Percentiles rank a stretch among this genome's conserved stretches.
Evolutionary conservation across 2,113 vertebrate genomes (phyloP).

Genomic region (Gallinago undulata): DNA sequence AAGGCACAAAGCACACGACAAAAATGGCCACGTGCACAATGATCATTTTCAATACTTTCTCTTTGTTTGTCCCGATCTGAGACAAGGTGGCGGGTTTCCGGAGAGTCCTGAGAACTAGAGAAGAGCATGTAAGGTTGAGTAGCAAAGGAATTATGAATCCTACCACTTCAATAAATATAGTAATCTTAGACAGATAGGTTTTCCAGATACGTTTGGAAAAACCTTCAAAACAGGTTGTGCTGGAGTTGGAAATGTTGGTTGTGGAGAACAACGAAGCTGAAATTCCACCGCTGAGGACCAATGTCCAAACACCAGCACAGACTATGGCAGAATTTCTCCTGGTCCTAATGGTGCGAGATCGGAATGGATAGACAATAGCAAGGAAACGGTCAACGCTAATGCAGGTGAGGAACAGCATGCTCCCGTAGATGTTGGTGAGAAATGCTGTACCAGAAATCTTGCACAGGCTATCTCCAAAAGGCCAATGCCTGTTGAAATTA

Average conservation of each 20-base stretch:
- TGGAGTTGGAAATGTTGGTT: conserved; percentile 86
- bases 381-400: conserved; percentile 96
- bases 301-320: conserved; percentile 91
- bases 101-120: conserved; percentile 90
- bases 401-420: conserved; percentile 98
- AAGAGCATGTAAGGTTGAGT: conserved; percentile 93
- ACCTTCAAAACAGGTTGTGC: conserved; percentile 94
- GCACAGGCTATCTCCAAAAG: conserved; percentile 94
- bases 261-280: conserved; percentile 95
- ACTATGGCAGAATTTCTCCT: conserved; percentile 88
- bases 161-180: conserved; percentile 97
- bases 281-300: conserved; percentile 94
- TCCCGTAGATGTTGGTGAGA: conserved; percentile 97
- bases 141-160: conserved; percentile 93
- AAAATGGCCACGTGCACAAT: conserved; percentile 94
- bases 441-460: conserved; percentile 96
- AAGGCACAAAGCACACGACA: conserved; percentile 94
- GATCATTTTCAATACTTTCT: conserved; percentile 94
- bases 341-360: conserved; percentile 89
- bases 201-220: conserved; percentile 96
- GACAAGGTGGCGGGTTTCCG: conserved; percentile 87
- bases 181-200: conserved; percentile 97
- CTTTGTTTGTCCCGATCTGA: conserved; percentile 93
- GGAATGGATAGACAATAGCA: conserved; percentile 94
- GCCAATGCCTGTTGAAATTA: conserved; percentile 95